A percentile compares a stretch with the other conserved stretches of the same genome.
These are phyloP conservation scores for Drosophila lacertosa DNA, from an alignment of 1,140 invertebrate genomes.

Conservation along the genomic window DNA sequence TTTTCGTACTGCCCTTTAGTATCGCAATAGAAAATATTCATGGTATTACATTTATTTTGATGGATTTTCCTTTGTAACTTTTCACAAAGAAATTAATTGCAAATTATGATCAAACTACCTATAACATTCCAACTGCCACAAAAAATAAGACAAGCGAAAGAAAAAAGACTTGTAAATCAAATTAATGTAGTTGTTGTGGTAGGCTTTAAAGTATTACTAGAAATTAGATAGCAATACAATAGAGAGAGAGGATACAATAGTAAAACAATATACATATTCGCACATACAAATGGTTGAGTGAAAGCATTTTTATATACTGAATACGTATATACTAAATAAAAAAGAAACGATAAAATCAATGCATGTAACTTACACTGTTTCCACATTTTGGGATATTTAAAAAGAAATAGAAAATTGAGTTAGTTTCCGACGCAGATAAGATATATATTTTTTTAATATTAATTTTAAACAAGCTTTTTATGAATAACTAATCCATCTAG, in stretches of 20 bases:
- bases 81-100: slow-evolving; percentile 14
- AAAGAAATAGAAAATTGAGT: neutral
- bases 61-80: neutral
- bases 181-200: slow-evolving; percentile 3
- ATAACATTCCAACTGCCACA: slow-evolving; percentile 49
- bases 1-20: slow-evolving; percentile 14
- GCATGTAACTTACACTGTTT: slow-evolving; percentile 10
- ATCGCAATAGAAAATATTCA: slow-evolving; percentile 11
- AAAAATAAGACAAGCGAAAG: slow-evolving; percentile 11
- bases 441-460: slow-evolving; percentile 6
- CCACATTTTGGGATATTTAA: neutral
- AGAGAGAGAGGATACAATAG: too few species aligned
- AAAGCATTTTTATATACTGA: slow-evolving; percentile 8
- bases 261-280: slow-evolving; percentile 1
- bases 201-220: slow-evolving; percentile 59
- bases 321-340: neutral
- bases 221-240: slow-evolving; percentile 38
- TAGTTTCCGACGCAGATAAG: neutral
- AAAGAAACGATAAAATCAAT: neutral
- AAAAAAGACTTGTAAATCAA: slow-evolving; percentile 6
- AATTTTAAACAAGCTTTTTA: slow-evolving; percentile 26
- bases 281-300: slow-evolving; percentile 13
- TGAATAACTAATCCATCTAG: slow-evolving; percentile 58
- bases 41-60: neutral
- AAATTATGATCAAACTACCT: neutral